These are phyloP conservation scores for Acrocera orbiculus DNA, from an alignment of 2,888 invertebrate genomes.

Conservation along the genomic window DNA sequence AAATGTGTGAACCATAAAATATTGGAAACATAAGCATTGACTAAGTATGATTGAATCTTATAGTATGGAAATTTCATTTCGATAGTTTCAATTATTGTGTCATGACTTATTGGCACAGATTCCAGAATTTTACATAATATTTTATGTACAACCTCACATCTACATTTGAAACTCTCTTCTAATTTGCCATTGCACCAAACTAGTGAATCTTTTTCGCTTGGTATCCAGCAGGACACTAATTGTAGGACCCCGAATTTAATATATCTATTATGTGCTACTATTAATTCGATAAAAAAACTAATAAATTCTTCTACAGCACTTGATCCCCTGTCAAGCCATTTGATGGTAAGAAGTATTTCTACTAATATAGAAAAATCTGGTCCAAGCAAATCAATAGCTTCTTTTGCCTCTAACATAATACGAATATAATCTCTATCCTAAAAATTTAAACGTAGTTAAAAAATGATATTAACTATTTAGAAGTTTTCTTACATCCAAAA, in stretches of 20 bases:
- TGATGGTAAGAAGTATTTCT: constrained; percentile 39
- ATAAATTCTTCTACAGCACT: constrained; percentile 39
- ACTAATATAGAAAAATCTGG: constrained; percentile 39
- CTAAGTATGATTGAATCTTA: constrained; percentile 44
- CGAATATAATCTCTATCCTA: constrained; percentile 40
- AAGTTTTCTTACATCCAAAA: constrained; percentile 2
- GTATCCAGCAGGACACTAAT: constrained; percentile 42
- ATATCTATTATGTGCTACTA: constrained; percentile 50
- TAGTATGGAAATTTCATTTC: constrained; percentile 58
- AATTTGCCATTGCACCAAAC: constrained; percentile 45
- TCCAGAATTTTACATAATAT: constrained; percentile 29
- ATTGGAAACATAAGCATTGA: constrained; percentile 62
- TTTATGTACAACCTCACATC: constrained; percentile 46
- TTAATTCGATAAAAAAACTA: constrained; percentile 45
- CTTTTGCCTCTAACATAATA: constrained; percentile 37
- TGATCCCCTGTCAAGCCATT: constrained; percentile 35
- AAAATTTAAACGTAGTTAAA: constrained; percentile 13
- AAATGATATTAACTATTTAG: neutral
- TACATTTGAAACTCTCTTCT: constrained; percentile 34
- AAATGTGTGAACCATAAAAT: constrained; percentile 58
- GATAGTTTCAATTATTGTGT: constrained; percentile 46
- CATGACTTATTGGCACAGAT: constrained; percentile 44
- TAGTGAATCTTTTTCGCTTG: constrained; percentile 32
- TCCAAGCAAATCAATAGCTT: constrained; percentile 40
- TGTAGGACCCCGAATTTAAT: constrained; percentile 41